Conservation (phyloP, 2,888 invertebrate species). For the Eilema caniola region DNA sequence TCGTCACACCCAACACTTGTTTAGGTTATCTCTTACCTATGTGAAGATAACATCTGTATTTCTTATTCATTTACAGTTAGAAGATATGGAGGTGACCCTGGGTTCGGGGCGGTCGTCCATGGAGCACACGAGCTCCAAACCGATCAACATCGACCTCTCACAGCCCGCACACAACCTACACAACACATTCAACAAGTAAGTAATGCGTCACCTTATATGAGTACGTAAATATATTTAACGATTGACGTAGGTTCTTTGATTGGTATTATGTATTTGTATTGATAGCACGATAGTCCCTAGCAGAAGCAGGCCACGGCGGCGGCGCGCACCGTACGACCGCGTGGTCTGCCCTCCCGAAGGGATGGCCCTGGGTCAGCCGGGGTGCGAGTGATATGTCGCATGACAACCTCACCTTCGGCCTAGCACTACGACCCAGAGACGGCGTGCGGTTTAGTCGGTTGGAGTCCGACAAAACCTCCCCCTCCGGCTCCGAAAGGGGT, state of each 20-base stretch:
- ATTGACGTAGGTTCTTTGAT: background rate
- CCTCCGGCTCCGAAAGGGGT: too few species aligned
- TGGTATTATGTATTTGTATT: background rate
- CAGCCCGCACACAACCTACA: conserved; percentile 83
- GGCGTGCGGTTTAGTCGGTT: too few species aligned
- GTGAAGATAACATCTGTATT: background rate
- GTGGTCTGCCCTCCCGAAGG: too few species aligned
- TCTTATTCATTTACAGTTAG: conserved; percentile 65
- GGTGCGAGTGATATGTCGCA: too few species aligned
- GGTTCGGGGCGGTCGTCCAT: conserved; percentile 65
- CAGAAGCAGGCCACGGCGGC: too few species aligned
- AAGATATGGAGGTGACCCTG: conserved; percentile 70
- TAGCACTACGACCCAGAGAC: too few species aligned
- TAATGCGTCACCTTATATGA: conserved; percentile 24
- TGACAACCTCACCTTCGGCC: too few species aligned
- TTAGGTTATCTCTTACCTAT: background rate
- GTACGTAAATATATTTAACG: background rate
- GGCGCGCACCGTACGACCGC: too few species aligned
- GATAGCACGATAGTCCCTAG: background rate
- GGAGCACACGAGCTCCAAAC: conserved; percentile 69
- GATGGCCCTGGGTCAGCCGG: too few species aligned
- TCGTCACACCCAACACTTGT: background rate
- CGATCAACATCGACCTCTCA: conserved; percentile 83
- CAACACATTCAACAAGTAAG: conserved; percentile 84
- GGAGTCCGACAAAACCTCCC: too few species aligned